Conservation (phyloP, 2,797 vertebrate species). For the Triplophysa yarkandensis region DNA sequence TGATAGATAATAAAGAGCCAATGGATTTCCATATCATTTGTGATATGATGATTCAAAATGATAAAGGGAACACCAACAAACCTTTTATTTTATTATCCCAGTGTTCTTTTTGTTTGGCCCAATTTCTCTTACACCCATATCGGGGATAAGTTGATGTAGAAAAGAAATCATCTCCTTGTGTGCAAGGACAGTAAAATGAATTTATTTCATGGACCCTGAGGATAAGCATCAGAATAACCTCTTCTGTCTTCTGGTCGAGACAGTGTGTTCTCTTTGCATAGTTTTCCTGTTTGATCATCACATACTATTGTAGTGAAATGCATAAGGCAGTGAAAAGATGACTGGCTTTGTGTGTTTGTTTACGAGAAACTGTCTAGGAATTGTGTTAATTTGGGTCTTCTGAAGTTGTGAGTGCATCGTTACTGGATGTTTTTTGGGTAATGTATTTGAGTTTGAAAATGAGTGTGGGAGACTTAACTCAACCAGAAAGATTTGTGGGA, state of each 20-base stretch:
- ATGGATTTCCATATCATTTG: too few species aligned
- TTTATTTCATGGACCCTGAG: conserved; percentile 21
- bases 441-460: neutral
- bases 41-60: too few species aligned
- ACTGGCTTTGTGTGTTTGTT: conserved; percentile 12
- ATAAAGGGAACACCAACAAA: neutral
- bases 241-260: conserved; percentile 19
- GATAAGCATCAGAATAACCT: conserved; percentile 19
- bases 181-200: conserved; percentile 41
- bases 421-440: neutral
- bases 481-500: neutral
- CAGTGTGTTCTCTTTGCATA: conserved; percentile 26
- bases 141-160: conserved; percentile 23
- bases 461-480: too few species aligned
- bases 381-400: neutral
- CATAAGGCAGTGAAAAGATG: conserved; percentile 13
- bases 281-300: conserved; percentile 32
- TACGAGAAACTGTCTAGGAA: conserved; percentile 14
- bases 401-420: neutral
- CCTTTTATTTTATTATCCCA: neutral
- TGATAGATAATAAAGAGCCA: too few species aligned
- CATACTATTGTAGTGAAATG: conserved; percentile 23
- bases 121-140: conserved; percentile 32
- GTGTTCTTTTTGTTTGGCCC: conserved; percentile 4
- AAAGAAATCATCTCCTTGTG: conserved; percentile 21